These are phyloP conservation scores for Vulpes ferrilata DNA, from an alignment of 2,113 vertebrate genomes.

Conservation along the genomic window DNA sequence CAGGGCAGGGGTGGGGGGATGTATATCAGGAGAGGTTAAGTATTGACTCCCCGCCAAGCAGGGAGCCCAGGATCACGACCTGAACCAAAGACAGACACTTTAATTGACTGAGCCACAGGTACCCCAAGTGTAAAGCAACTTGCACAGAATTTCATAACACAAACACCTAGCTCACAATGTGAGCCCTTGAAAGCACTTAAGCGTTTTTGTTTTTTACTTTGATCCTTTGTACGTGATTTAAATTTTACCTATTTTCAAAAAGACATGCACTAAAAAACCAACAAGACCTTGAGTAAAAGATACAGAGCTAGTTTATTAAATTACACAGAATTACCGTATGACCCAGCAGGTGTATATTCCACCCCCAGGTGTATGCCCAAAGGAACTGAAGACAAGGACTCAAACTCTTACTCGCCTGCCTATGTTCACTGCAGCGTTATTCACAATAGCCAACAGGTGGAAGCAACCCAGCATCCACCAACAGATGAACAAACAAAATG, in stretches of 20 bases:
- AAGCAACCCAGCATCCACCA: background rate
- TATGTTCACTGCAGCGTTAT: background rate
- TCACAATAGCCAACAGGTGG: background rate
- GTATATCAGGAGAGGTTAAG: no score
- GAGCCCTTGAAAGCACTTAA: background rate
- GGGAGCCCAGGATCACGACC: no score
- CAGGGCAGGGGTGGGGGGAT: no score
- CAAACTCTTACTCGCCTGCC: background rate
- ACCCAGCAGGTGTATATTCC: background rate
- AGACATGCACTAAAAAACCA: background rate
- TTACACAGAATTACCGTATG: background rate
- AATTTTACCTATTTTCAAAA: background rate
- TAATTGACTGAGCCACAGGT: no score
- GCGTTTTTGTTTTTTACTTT: background rate
- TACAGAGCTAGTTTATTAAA: background rate
- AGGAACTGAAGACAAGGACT: background rate
- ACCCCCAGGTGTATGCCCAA: background rate
- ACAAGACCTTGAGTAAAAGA: background rate
- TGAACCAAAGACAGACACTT: no score
- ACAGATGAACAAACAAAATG: background rate
- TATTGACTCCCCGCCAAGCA: no score
- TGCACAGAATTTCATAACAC: background rate
- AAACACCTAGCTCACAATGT: background rate
- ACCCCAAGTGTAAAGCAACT: background rate
- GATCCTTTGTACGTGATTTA: background rate